phyloP scores from a whole-genome alignment of 2,797 vertebrate species.

The Sylvilagus floridanus region DNA sequence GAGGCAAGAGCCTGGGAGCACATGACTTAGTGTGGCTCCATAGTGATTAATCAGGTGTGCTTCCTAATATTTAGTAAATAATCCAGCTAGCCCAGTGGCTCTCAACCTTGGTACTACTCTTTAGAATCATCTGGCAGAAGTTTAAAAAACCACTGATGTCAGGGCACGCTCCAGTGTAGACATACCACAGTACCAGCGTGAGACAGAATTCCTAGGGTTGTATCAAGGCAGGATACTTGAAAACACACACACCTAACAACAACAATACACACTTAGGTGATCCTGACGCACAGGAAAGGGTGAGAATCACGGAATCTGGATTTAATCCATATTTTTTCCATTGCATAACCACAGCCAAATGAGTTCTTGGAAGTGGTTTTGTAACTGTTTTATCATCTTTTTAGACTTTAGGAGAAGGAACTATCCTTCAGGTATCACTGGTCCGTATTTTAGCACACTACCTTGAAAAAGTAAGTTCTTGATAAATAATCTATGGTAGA shows the following conservation, averaged over 20 bases:
- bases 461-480: not conserved
- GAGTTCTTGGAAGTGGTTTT: conserved; percentile 43
- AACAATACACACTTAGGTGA: not conserved
- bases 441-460: not conserved
- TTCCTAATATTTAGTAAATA: conserved; percentile 26
- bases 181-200: not conserved
- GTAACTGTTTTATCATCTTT: not conserved
- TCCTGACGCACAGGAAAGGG: not conserved
- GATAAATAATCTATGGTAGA: not conserved
- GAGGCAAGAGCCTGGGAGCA: not conserved
- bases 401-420: not conserved
- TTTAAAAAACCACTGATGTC: not conserved
- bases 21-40: not conserved
- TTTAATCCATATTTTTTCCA: not conserved
- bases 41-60: conserved; percentile 1
- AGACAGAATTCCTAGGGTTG: not conserved
- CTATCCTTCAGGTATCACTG: not conserved
- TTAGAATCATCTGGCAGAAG: not conserved
- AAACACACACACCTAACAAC: not conserved
- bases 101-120: not conserved
- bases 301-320: not conserved
- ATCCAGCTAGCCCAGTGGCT: not conserved
- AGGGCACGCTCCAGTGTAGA: not conserved
- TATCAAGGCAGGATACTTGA: not conserved
- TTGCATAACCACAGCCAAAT: not conserved